These are phyloP conservation scores for Drosophila prosaltans DNA, from an alignment of 1,140 invertebrate species.

Conservation along the genomic window DNA sequence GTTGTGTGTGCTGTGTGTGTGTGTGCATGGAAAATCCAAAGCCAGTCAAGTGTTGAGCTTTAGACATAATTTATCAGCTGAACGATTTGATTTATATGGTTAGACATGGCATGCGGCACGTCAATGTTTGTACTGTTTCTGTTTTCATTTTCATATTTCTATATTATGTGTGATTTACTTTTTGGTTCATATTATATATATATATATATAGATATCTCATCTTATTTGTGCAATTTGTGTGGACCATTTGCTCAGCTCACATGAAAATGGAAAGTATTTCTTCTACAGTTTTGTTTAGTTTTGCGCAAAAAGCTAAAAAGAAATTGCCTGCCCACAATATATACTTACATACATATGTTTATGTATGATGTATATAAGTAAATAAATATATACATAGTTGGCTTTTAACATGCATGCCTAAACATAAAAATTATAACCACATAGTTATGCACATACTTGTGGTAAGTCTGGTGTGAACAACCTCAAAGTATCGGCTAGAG, in stretches of 20 bases:
- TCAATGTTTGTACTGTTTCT: slow-evolving; percentile 44
- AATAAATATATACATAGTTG: neutral
- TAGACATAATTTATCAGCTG: slow-evolving; percentile 77
- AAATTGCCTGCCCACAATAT: slow-evolving; percentile 62
- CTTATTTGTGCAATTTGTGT: slow-evolving; percentile 61
- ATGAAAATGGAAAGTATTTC: slow-evolving; percentile 75
- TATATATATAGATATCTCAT: slow-evolving; percentile 6
- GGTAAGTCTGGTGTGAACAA: slow-evolving; percentile 25
- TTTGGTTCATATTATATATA: neutral
- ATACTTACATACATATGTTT: neutral
- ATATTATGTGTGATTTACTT: slow-evolving; percentile 45
- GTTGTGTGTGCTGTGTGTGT: slow-evolving; percentile 13
- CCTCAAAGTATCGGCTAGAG: slow-evolving; percentile 4
- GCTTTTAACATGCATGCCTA: slow-evolving; percentile 76
- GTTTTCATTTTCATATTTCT: slow-evolving; percentile 35
- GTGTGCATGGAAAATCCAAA: slow-evolving; percentile 27
- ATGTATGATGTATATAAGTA: no score
- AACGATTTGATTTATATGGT: slow-evolving; percentile 79
- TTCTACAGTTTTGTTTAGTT: slow-evolving; percentile 26
- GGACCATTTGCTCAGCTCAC: slow-evolving; percentile 54
- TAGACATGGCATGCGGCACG: slow-evolving; percentile 73
- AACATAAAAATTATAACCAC: slow-evolving; percentile 69
- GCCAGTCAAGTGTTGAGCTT: slow-evolving; percentile 75
- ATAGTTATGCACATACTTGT: slow-evolving; percentile 30
- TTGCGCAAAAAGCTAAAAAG: slow-evolving; percentile 61